Conservation (phyloP, 1,140 invertebrate species). For the Chymomyza costata region DNA sequence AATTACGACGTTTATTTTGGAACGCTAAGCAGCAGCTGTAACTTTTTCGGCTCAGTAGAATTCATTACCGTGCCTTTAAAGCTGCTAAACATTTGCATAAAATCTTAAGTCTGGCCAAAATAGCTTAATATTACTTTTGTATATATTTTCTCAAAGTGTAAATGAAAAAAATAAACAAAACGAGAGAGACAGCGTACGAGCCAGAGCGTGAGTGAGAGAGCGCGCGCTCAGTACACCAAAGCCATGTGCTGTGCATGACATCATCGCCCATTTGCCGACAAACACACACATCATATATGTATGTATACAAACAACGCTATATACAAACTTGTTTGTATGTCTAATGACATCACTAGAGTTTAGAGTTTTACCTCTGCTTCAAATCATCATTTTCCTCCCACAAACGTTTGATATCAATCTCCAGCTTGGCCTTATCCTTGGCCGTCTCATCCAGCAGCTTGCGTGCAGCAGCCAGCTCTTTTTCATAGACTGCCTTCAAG, state of each 20-base stretch:
- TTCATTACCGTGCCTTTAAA: too few relatives aligned
- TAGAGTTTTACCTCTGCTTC: constrained; percentile 81
- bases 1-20: too few relatives aligned
- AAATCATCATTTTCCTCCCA: constrained; percentile 92
- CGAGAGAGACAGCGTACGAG: constrained; percentile 1
- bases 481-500: constrained; percentile 94
- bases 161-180: constrained; percentile 64
- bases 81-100: constrained; percentile 34
- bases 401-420: constrained; percentile 92
- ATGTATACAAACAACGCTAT: too few relatives aligned
- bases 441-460: constrained; percentile 92
- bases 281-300: constrained; percentile 5
- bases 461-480: constrained; percentile 91
- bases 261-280: constrained; percentile 30
- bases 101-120: too few relatives aligned
- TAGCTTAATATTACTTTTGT: too few relatives aligned
- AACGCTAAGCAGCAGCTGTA: too few relatives aligned
- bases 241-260: constrained; percentile 61
- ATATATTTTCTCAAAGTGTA: constrained; percentile 53
- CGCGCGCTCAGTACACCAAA: too few relatives aligned
- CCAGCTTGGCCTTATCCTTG: constrained; percentile 92
- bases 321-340: not conserved
- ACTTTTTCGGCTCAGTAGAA: too few relatives aligned
- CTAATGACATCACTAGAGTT: constrained; percentile 62
- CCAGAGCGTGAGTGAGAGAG: not conserved